phyloP scores from a whole-genome alignment of 2,113 vertebrate species.

The Pogona vitticeps region DNA sequence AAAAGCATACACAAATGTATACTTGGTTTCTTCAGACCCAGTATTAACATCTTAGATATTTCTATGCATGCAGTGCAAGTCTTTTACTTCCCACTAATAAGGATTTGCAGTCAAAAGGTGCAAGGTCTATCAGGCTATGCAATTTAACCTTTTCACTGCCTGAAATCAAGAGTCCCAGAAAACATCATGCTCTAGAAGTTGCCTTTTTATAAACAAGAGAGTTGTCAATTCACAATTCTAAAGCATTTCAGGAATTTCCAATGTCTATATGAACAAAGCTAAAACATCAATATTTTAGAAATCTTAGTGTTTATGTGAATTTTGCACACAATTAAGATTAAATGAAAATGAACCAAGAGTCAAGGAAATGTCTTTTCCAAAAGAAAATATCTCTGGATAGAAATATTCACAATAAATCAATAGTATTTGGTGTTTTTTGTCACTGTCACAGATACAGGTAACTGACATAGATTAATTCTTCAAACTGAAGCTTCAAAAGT shows the following conservation, averaged over 20 bases:
- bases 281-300: neutral
- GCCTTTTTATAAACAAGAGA: neutral
- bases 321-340: neutral
- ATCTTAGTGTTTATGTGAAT: neutral
- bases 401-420: neutral
- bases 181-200: neutral
- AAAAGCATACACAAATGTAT: neutral
- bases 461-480: neutral
- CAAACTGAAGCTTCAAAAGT: neutral
- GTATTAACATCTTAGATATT: neutral
- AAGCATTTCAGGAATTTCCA: neutral
- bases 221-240: neutral
- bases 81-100: neutral
- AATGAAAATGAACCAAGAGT: neutral
- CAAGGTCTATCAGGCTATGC: neutral
- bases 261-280: neutral
- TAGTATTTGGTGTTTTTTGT: neutral
- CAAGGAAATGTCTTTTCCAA: neutral
- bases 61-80: neutral
- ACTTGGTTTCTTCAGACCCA: neutral
- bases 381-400: conserved; percentile 22
- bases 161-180: neutral
- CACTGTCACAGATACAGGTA: neutral
- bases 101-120: neutral
- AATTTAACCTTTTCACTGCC: neutral